Percentiles rank a stretch among this genome's conserved stretches.
These are phyloP conservation scores for Uromys caudimaculatus DNA, from an alignment of 2,797 vertebrate genomes.

Conservation along the genomic window DNA sequence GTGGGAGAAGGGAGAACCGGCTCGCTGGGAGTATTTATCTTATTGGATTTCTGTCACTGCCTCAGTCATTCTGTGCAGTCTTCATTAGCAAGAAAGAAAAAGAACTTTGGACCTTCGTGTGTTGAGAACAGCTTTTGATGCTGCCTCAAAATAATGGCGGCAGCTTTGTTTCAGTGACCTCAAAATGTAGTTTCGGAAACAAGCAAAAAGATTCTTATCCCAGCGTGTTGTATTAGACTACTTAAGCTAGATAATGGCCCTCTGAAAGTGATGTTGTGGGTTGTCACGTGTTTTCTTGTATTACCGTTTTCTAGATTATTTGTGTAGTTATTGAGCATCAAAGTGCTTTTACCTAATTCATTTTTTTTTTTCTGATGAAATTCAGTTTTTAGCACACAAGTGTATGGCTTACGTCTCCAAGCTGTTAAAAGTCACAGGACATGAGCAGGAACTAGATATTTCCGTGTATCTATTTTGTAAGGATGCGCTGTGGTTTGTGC, in stretches of 20 bases:
- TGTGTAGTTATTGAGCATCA: constrained; percentile 3
- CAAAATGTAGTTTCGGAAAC: constrained; percentile 79
- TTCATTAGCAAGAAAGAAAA: constrained; percentile 36
- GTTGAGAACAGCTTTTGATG: constrained; percentile 68
- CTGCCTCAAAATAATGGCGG: constrained; percentile 81
- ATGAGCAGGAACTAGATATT: neutral
- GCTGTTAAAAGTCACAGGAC: constrained; percentile 52
- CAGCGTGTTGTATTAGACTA: constrained; percentile 37
- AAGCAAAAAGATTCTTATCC: constrained; percentile 25
- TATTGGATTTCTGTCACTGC: constrained; percentile 55
- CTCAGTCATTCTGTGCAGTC: neutral
- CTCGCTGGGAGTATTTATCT: constrained; percentile 20
- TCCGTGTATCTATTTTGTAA: constrained; percentile 11
- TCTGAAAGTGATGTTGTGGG: neutral
- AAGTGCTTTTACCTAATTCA: constrained; percentile 48
- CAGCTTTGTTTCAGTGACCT: constrained; percentile 79
- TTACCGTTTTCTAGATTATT: constrained; percentile 32
- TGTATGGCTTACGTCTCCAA: constrained; percentile 25
- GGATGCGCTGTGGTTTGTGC: constrained; percentile 71
- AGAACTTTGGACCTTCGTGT: constrained; percentile 62
- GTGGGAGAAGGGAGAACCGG: constrained; percentile 7
- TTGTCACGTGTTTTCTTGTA: constrained; percentile 13
- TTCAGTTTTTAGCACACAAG: neutral
- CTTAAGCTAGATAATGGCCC: neutral
- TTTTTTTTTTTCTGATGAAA: constrained; percentile 61